Evolutionary conservation across 92 coral and sea anemone species (phyloP).

Genomic region (Epizoanthus rinbou): DNA sequence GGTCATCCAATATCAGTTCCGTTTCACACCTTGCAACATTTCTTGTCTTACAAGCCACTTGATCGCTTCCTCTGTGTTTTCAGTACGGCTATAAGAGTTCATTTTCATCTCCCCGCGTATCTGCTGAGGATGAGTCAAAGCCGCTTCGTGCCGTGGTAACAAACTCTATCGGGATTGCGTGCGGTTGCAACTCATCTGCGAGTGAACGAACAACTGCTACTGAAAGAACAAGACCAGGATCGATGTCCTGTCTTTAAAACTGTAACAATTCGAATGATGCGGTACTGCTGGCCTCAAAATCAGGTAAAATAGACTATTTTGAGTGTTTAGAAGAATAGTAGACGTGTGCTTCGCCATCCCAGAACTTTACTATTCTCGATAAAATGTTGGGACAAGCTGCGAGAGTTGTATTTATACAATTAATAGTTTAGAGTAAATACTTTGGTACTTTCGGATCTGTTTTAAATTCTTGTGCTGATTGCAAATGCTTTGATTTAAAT

Average conservation of each 20-base stretch:
- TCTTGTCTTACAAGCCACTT: slow-evolving; percentile 16
- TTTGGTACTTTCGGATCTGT: no score
- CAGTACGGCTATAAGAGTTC: slow-evolving; percentile 12
- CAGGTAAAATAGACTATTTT: slow-evolving; percentile 9
- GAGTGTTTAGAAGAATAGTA: no score
- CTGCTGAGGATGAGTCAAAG: slow-evolving; percentile 1
- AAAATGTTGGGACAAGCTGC: no score
- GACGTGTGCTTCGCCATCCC: no score
- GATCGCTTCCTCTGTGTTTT: slow-evolving; percentile 33
- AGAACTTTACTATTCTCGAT: no score
- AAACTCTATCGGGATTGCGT: no score
- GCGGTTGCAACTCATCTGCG: neutral
- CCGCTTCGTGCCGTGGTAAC: neutral
- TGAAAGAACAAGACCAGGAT: slow-evolving; percentile 8
- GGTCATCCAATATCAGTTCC: slow-evolving; percentile 40
- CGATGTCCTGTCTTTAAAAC: neutral
- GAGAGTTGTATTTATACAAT: no score
- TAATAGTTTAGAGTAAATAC: no score
- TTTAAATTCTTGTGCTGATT: neutral
- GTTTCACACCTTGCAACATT: neutral
- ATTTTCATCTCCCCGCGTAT: slow-evolving; percentile 10
- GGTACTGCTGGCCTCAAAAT: slow-evolving; percentile 20
- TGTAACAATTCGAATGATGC: slow-evolving; percentile 30
- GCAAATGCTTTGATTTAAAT: neutral
- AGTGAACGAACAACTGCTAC: neutral